Conservation (phyloP, 2,888 invertebrate species). For the Ethmia dodecea region DNA sequence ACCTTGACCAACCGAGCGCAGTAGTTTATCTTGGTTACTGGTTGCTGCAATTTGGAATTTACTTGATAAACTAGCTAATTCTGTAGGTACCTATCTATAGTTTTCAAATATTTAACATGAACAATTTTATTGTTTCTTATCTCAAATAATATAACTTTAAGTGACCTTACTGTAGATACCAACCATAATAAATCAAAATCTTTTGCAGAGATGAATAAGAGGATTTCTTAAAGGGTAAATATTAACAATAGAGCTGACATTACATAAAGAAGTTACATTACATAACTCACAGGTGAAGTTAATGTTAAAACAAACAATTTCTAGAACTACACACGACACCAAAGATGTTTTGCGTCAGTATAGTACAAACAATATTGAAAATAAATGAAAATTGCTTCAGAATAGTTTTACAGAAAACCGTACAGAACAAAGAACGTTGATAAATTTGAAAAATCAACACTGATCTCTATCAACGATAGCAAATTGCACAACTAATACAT, state of each 20-base stretch:
- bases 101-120: too few species aligned
- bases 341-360: slow-evolving; percentile 38
- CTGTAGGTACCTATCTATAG: too few species aligned
- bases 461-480: slow-evolving; percentile 44
- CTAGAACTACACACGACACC: slow-evolving; percentile 27
- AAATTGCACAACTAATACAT: slow-evolving; percentile 57
- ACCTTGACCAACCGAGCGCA: slow-evolving; percentile 59
- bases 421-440: slow-evolving; percentile 44
- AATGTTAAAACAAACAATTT: slow-evolving; percentile 24
- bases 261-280: too few species aligned
- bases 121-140: too few species aligned
- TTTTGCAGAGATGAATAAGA: too few species aligned
- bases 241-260: too few species aligned
- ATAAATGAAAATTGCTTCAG: background rate
- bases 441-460: slow-evolving; percentile 50
- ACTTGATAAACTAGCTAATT: slow-evolving; percentile 15
- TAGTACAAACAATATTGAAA: slow-evolving; percentile 35
- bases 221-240: too few species aligned
- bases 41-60: slow-evolving; percentile 27
- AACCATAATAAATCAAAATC: too few species aligned
- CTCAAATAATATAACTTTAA: too few species aligned
- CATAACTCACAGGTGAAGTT: slow-evolving; percentile 19
- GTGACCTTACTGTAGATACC: too few species aligned
- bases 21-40: slow-evolving; percentile 37
- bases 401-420: slow-evolving; percentile 20